phyloP scores from a whole-genome alignment of 2,888 invertebrate species.

The Stictocephala bisonia region DNA sequence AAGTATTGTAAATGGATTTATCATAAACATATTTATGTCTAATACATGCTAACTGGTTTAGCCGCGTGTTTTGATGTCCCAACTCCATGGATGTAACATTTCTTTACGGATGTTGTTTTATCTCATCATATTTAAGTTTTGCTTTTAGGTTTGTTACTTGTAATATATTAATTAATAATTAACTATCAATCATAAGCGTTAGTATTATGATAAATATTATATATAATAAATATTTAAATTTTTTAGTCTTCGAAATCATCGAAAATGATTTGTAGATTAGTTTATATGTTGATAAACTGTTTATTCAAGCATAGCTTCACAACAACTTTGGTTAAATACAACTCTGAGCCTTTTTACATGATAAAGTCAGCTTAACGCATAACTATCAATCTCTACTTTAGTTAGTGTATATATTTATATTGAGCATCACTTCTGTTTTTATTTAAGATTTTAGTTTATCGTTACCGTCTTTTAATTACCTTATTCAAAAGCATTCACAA shows the following conservation, averaged over 20 bases:
- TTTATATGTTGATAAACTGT: slow-evolving; percentile 15
- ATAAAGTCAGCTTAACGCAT: slow-evolving; percentile 1
- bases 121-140: slow-evolving; percentile 9
- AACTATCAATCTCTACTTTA: too few species aligned
- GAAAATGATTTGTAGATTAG: slow-evolving; percentile 47
- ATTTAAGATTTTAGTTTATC: too few species aligned
- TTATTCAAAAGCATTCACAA: slow-evolving; percentile 20
- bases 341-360: background rate
- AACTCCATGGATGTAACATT: slow-evolving; percentile 32
- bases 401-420: slow-evolving; percentile 26
- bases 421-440: slow-evolving; percentile 18
- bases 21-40: slow-evolving; percentile 32
- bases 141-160: slow-evolving; percentile 35
- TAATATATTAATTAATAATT: slow-evolving; percentile 44
- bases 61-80: slow-evolving; percentile 19
- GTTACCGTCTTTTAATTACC: slow-evolving; percentile 22
- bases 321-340: background rate
- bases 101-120: slow-evolving; percentile 3
- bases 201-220: slow-evolving; percentile 47
- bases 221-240: slow-evolving; percentile 42
- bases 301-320: background rate
- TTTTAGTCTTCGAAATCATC: slow-evolving; percentile 50
- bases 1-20: slow-evolving; percentile 33
- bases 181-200: slow-evolving; percentile 46
- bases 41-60: slow-evolving; percentile 19